These are phyloP conservation scores for Biston stratarius DNA, from an alignment of 2,888 invertebrate species.

Conservation along the genomic window DNA sequence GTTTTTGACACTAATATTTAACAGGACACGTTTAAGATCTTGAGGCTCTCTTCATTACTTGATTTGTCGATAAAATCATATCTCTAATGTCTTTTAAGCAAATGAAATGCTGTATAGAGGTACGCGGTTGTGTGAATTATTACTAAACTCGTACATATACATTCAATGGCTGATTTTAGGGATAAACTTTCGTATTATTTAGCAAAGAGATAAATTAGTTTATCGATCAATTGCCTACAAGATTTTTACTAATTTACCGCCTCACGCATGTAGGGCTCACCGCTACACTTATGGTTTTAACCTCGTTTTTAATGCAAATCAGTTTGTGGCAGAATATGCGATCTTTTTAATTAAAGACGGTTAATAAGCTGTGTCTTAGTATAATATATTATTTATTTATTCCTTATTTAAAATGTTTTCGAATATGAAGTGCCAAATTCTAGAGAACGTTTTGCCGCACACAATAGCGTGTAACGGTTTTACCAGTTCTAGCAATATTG, in stretches of 20 bases:
- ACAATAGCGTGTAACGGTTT: slow-evolving; percentile 73
- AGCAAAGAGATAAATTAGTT: slow-evolving; percentile 12
- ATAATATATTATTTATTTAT: slow-evolving; percentile 25
- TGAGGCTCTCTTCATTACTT: not conserved
- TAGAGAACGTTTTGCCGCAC: slow-evolving; percentile 53
- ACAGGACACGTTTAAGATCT: slow-evolving; percentile 10
- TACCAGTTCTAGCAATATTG: slow-evolving; percentile 65
- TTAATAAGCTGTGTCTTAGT: slow-evolving; percentile 32
- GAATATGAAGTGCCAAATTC: slow-evolving; percentile 50
- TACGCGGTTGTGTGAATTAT: not conserved
- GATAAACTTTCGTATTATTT: slow-evolving; percentile 13
- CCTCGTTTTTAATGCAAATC: slow-evolving; percentile 40
- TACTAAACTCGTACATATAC: too few species aligned
- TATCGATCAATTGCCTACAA: slow-evolving; percentile 25
- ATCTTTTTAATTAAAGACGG: slow-evolving; percentile 34
- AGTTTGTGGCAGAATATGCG: slow-evolving; percentile 25
- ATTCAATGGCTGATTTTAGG: not conserved
- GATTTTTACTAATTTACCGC: slow-evolving; percentile 36
- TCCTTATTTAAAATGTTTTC: slow-evolving; percentile 7
- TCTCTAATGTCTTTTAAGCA: not conserved
- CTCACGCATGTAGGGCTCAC: slow-evolving; percentile 37
- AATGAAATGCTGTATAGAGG: slow-evolving; percentile 1
- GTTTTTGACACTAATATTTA: slow-evolving; percentile 15
- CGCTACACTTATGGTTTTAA: slow-evolving; percentile 37
- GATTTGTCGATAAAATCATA: slow-evolving; percentile 2